These are phyloP conservation scores for Plagodis dolabraria DNA, from an alignment of 2,888 invertebrate genomes.

Conservation along the genomic window DNA sequence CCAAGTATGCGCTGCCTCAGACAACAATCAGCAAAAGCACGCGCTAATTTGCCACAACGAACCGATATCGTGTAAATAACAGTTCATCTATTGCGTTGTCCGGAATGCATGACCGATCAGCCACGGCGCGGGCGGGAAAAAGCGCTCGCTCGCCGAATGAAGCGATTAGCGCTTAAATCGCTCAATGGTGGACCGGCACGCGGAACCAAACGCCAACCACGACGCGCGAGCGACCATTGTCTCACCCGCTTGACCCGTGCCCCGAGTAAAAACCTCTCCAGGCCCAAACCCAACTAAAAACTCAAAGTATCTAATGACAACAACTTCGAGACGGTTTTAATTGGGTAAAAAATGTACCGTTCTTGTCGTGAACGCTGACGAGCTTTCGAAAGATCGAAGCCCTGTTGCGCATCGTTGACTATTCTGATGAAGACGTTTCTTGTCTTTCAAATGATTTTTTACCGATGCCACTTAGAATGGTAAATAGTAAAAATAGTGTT, in stretches of 20 bases:
- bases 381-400: conserved; percentile 43
- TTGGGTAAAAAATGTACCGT: conserved; percentile 70
- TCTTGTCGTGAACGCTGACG: conserved; percentile 55
- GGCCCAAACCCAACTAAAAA: conserved; percentile 54
- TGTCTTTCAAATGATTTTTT: conserved; percentile 41
- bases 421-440: conserved; percentile 49
- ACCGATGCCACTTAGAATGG: conserved; percentile 11
- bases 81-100: conserved; percentile 42
- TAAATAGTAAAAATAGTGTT: not conserved
- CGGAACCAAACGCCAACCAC: conserved; percentile 75
- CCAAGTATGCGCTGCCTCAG: conserved; percentile 3
- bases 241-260: conserved; percentile 82
- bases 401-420: conserved; percentile 39
- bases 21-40: conserved; percentile 39
- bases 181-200: conserved; percentile 78
- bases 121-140: conserved; percentile 61
- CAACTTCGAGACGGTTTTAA: conserved; percentile 64
- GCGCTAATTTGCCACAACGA: conserved; percentile 60
- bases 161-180: conserved; percentile 83
- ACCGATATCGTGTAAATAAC: conserved; percentile 59
- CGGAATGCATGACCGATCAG: conserved; percentile 83
- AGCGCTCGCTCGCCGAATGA: conserved; percentile 77
- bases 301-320: conserved; percentile 46
- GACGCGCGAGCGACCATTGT: conserved; percentile 67
- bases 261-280: conserved; percentile 65